A percentile compares a stretch with the other conserved stretches of the same genome.
phyloP scores from a whole-genome alignment of 1,140 invertebrate genomes.

The Steinernema feltiae region DNA sequence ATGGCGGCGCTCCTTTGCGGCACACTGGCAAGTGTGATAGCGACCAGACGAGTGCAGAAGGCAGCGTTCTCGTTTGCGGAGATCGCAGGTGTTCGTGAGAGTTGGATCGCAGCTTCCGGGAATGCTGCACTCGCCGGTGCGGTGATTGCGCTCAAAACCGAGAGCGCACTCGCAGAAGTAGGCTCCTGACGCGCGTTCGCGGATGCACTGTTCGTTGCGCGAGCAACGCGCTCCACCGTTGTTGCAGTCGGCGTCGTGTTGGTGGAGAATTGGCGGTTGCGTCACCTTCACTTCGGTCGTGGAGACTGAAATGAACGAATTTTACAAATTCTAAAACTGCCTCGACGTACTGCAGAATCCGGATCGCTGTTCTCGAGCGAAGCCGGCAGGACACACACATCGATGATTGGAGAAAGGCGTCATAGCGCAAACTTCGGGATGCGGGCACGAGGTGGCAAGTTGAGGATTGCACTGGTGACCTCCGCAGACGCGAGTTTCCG shows the following conservation, averaged over 20 bases:
- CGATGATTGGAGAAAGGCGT: constrained; percentile 51
- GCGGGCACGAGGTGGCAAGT: constrained; percentile 51
- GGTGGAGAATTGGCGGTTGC: neutral
- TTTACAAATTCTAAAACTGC: constrained; percentile 15
- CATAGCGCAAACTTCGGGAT: constrained; percentile 49
- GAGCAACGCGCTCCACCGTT: constrained; percentile 32
- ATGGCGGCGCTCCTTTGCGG: constrained; percentile 46
- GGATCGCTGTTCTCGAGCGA: constrained; percentile 40
- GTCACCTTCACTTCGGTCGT: constrained; percentile 37
- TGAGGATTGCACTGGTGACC: constrained; percentile 51
- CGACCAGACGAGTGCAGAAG: constrained; percentile 49
- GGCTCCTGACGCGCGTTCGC: constrained; percentile 10
- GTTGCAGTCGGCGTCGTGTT: constrained; percentile 30
- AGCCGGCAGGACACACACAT: constrained; percentile 51
- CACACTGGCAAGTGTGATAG: constrained; percentile 56
- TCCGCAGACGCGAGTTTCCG: constrained; percentile 53
- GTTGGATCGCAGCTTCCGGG: constrained; percentile 52
- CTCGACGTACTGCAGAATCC: constrained; percentile 42
- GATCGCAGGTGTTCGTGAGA: constrained; percentile 43
- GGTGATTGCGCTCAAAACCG: constrained; percentile 47
- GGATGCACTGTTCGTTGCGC: constrained; percentile 39
- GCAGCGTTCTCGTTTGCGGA: constrained; percentile 53
- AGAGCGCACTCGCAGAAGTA: constrained; percentile 38
- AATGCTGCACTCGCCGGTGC: constrained; percentile 38
- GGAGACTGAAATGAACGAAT: constrained; percentile 31